These are phyloP conservation scores for Acanthopleura granulata DNA, from an alignment of 2,888 invertebrate species.

Conservation along the genomic window DNA sequence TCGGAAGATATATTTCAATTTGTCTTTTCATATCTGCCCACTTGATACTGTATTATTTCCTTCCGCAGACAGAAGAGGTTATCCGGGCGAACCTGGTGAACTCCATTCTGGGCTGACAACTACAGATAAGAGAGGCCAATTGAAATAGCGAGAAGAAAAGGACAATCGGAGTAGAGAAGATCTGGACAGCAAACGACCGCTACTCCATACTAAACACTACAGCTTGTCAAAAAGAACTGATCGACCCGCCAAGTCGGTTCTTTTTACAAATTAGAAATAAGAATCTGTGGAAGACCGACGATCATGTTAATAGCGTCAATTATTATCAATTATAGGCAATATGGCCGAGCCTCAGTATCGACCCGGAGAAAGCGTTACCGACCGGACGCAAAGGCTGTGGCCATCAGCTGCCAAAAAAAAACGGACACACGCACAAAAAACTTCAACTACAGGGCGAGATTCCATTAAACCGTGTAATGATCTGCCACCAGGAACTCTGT, in stretches of 20 bases:
- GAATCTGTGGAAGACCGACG: background rate
- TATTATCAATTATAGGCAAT: conserved; percentile 18
- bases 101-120: background rate
- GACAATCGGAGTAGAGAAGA: background rate
- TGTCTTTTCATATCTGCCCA: background rate
- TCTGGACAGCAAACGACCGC: background rate
- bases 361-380: no score
- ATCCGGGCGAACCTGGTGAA: background rate
- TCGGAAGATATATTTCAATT: background rate
- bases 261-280: conserved; percentile 17
- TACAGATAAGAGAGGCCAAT: conserved; percentile 13
- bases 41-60: conserved; percentile 11
- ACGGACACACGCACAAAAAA: no score
- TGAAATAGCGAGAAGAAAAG: conserved; percentile 14
- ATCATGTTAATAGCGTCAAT: conserved; percentile 11
- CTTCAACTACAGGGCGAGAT: no score
- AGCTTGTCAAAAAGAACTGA: background rate
- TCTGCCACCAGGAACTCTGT: no score
- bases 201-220: background rate
- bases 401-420: no score
- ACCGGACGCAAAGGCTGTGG: no score
- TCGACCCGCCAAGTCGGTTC: background rate
- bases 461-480: no score
- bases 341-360: no score
- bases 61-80: background rate